A percentile compares a stretch with the other conserved stretches of the same genome.
phyloP scores from a whole-genome alignment of 2,888 invertebrate species.

The Bhutanitis thaidina region DNA sequence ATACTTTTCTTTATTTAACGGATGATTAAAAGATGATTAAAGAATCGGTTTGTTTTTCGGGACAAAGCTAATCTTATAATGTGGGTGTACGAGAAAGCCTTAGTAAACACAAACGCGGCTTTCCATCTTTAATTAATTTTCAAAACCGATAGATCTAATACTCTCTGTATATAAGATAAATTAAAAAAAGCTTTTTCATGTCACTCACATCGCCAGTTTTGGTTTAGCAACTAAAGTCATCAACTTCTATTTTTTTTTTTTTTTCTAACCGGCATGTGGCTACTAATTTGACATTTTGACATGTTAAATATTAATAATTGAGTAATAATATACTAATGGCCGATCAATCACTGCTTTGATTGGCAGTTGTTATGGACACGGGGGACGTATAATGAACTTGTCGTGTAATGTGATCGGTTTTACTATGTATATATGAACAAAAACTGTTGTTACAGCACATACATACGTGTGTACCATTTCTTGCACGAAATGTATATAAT shows the following conservation, averaged over 20 bases:
- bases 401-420: conserved; percentile 32
- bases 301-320: conserved; percentile 19
- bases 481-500: not conserved
- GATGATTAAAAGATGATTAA: too few species aligned
- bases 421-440: conserved; percentile 25
- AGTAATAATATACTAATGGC: conserved; percentile 19
- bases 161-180: conserved; percentile 16
- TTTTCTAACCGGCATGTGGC: not conserved
- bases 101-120: conserved; percentile 1
- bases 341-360: conserved; percentile 50
- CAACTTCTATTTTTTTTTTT: not conserved
- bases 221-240: conserved; percentile 3
- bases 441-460: conserved; percentile 14
- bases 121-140: not conserved
- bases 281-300: not conserved
- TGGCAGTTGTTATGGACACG: conserved; percentile 40
- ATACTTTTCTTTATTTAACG: too few species aligned
- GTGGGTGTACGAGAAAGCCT: conserved; percentile 6
- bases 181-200: not conserved
- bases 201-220: not conserved
- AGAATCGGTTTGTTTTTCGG: too few species aligned
- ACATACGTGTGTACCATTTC: not conserved
- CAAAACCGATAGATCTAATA: not conserved
- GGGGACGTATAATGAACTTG: conserved; percentile 43
- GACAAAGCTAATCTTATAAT: too few species aligned